Percentiles rank a stretch among this genome's conserved stretches.
These are phyloP conservation scores for Epirrhoe alternata DNA, from an alignment of 2,888 invertebrate species.

Conservation along the genomic window DNA sequence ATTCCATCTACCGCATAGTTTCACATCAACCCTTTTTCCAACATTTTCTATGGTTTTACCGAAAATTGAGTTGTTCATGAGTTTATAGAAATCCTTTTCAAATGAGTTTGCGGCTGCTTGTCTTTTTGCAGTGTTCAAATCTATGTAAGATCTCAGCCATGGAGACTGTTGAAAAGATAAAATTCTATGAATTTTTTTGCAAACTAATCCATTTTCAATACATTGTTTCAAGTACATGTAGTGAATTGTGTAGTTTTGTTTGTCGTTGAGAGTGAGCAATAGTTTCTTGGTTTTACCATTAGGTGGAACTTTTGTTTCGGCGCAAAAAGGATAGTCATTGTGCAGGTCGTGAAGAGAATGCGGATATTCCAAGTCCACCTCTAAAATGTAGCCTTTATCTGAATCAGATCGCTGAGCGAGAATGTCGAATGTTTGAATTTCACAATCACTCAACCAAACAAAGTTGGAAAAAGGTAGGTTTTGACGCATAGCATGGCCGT, in stretches of 20 bases:
- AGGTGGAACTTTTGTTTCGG: too few relatives aligned
- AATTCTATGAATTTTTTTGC: constrained; percentile 35
- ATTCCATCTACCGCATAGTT: constrained; percentile 4
- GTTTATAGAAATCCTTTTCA: too few relatives aligned
- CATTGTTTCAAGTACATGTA: constrained; percentile 13
- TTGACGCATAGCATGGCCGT: constrained; percentile 24
- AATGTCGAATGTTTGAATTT: constrained; percentile 6
- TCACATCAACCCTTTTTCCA: constrained; percentile 18
- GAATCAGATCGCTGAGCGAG: not conserved
- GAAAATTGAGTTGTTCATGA: constrained; percentile 14
- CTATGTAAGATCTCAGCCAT: constrained; percentile 33
- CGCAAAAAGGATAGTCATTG: constrained; percentile 45
- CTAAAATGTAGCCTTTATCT: too few relatives aligned
- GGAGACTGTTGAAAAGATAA: constrained; percentile 32
- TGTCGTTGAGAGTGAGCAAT: too few relatives aligned
- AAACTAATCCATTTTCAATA: constrained; percentile 29
- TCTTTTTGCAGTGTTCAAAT: constrained; percentile 27
- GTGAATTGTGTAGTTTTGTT: too few relatives aligned
- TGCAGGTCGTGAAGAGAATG: constrained; percentile 30
- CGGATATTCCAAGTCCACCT: constrained; percentile 4
- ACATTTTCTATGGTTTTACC: constrained; percentile 36
- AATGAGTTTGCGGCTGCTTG: constrained; percentile 14
- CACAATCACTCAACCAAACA: constrained; percentile 20
- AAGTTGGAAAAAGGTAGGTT: too few relatives aligned
- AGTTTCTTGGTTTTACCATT: too few relatives aligned